Base-by-base conservation (phyloP, 2,113 vertebrate genomes). In the Heloderma charlesbogerti region DNA sequence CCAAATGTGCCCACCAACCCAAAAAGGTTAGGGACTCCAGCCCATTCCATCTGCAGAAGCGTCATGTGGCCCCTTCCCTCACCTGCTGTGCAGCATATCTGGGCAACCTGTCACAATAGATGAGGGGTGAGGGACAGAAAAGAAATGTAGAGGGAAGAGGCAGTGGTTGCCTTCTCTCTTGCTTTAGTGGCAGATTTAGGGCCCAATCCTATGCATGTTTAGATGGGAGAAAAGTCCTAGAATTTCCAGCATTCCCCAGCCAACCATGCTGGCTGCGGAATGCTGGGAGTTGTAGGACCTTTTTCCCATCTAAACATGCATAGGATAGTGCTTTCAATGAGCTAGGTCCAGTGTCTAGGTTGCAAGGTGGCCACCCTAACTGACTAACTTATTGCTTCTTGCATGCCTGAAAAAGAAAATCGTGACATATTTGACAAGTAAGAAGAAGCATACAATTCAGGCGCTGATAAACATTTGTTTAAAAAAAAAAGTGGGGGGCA, bases 401-500 rank as follows among this genome's bases (percentile, higher is more conserved):
- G 40, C 16, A 34, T 29, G 29, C 51, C 51, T 2, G 48, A 48
- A n/a, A 2, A 84, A 43, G 43, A 4, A 85, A 66, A 27, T 87
- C 29, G 9, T 20, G 20, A 63, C 0, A 2, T 0, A 25, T 84
- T 67, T 12, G 29, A 20, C 16, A 31, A 16, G 29, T 66, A 75
- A 84, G 43, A 16, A 63, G 13, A 13, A 54, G 22, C 34, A 54
- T 8, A 69, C 45, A 88, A 80, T 78, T 88, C 71, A 25, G n/a
- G 89, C 91, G 43, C 2, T 0, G 2, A 86, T 86, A 63, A 37
- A 69, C 0, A 6, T 80, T 75, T 37, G 43, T 27, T 60, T 89
- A 67, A 66, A 89, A 90, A 89, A n/a, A n/a, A n/a, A n/a, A n/a
- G n/a, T n/a, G n/a, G n/a, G 87, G 16, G 16, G 6, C 34, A 18